These are phyloP conservation scores for Drosophila carrolli DNA, from an alignment of 1,140 invertebrate species.

Conservation along the genomic window DNA sequence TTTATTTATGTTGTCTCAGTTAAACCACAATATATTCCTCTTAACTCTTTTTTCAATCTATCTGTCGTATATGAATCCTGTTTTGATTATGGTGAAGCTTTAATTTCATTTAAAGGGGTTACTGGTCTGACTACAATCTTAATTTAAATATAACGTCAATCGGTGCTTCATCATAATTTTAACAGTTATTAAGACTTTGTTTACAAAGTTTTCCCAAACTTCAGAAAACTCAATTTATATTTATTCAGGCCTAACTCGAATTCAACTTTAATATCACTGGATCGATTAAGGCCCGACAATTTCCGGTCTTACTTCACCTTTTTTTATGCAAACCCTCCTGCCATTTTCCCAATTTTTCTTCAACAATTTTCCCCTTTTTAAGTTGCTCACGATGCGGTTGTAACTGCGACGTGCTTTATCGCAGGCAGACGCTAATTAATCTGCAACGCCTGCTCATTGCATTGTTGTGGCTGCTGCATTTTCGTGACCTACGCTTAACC, in stretches of 20 bases:
- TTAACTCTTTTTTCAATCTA: too few species aligned
- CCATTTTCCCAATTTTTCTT: constrained; percentile 1
- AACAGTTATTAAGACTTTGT: too few species aligned
- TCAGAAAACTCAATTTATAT: background rate
- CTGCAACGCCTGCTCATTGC: constrained; percentile 59
- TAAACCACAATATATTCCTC: too few species aligned
- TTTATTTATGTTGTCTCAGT: background rate
- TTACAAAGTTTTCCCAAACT: too few species aligned
- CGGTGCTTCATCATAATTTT: too few species aligned
- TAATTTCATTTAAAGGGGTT: too few species aligned
- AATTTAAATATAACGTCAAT: background rate
- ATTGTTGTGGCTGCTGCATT: constrained; percentile 61
- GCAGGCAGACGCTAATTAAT: constrained; percentile 75
- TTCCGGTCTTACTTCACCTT: background rate
- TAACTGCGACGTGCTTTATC: constrained; percentile 72
- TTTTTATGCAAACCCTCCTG: background rate
- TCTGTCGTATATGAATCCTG: too few species aligned
- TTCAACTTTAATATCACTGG: too few species aligned
- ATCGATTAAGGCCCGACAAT: background rate
- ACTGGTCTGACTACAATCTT: too few species aligned
- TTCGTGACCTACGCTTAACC: constrained; percentile 41
- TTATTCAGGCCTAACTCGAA: background rate
- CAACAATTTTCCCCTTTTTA: constrained; percentile 25
- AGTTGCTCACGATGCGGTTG: constrained; percentile 41
- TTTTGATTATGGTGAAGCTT: too few species aligned